Conservation (phyloP, 2,888 invertebrate species). For the Nezara viridula region DNA sequence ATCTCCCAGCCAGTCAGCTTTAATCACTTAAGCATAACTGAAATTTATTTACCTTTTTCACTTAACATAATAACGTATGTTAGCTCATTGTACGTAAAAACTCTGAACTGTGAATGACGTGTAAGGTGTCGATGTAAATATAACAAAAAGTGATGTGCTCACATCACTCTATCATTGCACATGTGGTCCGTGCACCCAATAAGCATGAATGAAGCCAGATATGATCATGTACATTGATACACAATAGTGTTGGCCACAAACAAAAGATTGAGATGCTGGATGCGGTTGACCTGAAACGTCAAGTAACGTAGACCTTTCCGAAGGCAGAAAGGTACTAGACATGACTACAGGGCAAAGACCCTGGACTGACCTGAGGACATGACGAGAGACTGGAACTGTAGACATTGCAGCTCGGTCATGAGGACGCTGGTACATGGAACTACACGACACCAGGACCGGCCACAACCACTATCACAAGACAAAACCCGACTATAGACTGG, state of each 20-base stretch:
- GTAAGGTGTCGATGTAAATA: neutral
- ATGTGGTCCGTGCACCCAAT: too few species aligned
- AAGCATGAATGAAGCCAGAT: too few species aligned
- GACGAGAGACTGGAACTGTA: constrained; percentile 34
- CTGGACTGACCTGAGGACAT: neutral
- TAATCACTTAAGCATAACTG: neutral
- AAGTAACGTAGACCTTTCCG: neutral
- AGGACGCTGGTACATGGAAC: constrained; percentile 28
- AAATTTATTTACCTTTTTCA: neutral
- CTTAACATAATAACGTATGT: neutral
- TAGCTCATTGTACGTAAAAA: neutral
- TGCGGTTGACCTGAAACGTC: neutral
- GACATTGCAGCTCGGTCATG: constrained; percentile 47
- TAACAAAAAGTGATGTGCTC: neutral
- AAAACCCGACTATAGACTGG: constrained; percentile 12
- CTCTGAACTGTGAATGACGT: neutral
- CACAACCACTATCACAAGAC: neutral
- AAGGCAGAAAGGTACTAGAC: neutral
- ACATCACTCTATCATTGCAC: neutral
- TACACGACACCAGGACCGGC: constrained; percentile 22
- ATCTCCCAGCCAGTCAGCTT: neutral
- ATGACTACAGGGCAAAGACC: neutral
- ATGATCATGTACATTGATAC: neutral
- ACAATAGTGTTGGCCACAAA: neutral
- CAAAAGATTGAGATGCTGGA: neutral